Base-by-base conservation (phyloP, 2,888 invertebrate species). In the Epinotia brunnichana region DNA sequence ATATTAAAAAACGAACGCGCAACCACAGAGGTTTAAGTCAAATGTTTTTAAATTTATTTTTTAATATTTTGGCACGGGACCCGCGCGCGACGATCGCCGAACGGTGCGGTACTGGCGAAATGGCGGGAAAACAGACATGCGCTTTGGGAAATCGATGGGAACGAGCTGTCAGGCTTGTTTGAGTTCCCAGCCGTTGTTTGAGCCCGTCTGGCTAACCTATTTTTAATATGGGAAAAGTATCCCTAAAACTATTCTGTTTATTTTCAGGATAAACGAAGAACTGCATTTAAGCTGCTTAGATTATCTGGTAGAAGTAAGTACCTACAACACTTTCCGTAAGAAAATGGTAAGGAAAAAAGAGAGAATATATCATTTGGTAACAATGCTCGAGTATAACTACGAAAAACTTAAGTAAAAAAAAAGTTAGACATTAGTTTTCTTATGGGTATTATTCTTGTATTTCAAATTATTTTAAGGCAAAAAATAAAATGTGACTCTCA, bases 101-200 rank as follows among this genome's bases (percentile, higher is more conserved):
- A 77, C 81, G 78, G 80, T 84, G 83, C 83, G 84, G 78, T 74
- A 88, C 88, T 84, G 81, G 74, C 79, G 80, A 70, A 82, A 83
- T 81, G 84, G 86, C 82, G 88, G 85, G 87, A 87, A 88, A 80
- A 74, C 78, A 80, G 90, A 86, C 92, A 92, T 92, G 92, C 92
- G 92, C 92, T 84, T 81, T 87, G 83, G 82, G 88, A 91, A 91
- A 92, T 92, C 92, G 89, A 92, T 92, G 90, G 79, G 74, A 77
- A 76, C 75, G 74, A 70, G 74, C 67, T 73, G 73, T 71, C 74
- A 75, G 64, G 74, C 64, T 66, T 54, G 61, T 68, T 66, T 48
- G 67, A 60, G 61, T 67, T 72, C 67, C 67, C 67, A 61, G 72
- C 60, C 61, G 54, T 66, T 56, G 67, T 70, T 64, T 24, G 59